Evolutionary conservation across 1,140 invertebrate genomes (phyloP).

Genomic region (Rhynchophorus ferrugineus): DNA sequence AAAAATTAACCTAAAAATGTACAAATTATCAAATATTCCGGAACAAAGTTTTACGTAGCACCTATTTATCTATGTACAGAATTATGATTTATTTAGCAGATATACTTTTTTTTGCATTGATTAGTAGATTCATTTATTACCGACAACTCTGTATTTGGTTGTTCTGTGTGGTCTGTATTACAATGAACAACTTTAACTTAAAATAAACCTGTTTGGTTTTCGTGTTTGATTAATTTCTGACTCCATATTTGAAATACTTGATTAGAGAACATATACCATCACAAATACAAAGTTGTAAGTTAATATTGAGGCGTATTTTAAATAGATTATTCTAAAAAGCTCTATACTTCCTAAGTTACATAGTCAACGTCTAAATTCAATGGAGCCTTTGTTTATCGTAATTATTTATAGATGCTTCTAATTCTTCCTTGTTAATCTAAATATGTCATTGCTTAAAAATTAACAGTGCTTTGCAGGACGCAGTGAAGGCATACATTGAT

Average conservation of each 20-base stretch:
- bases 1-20: constrained; percentile 22
- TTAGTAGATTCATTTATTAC: too few relatives aligned
- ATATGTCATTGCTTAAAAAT: constrained; percentile 26
- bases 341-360: constrained; percentile 5
- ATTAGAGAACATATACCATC: not conserved
- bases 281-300: not conserved
- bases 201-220: too few relatives aligned
- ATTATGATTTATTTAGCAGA: constrained; percentile 3
- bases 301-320: not conserved
- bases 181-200: too few relatives aligned
- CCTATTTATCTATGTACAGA: constrained; percentile 20
- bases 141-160: too few relatives aligned
- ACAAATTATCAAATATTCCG: constrained; percentile 23
- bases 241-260: not conserved
- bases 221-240: too few relatives aligned
- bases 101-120: not conserved
- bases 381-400: constrained; percentile 5
- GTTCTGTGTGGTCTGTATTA: too few relatives aligned
- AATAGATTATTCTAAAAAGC: constrained; percentile 1
- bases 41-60: constrained; percentile 24
- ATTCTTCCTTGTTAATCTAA: constrained; percentile 2
- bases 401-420: constrained; percentile 4
- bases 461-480: constrained; percentile 36
- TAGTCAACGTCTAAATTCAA: not conserved
- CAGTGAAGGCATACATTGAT: constrained; percentile 36